A percentile compares a stretch with the other conserved stretches of the same genome.
Evolutionary conservation across 2,113 vertebrate species (phyloP).

Genomic region (Scortum barcoo): DNA sequence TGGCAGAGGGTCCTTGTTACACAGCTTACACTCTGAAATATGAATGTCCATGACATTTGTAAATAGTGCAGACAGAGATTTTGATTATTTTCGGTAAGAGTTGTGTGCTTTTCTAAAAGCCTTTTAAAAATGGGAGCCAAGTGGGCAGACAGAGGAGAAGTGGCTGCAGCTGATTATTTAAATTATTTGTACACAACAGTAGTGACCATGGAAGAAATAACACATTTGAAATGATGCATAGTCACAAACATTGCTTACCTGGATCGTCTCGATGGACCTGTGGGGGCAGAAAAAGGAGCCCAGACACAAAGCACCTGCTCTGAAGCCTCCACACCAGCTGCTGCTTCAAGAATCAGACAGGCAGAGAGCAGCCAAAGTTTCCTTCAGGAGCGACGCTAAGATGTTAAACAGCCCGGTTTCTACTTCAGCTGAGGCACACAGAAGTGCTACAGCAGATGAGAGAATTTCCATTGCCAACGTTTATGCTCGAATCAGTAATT

Average conservation of each 20-base stretch:
- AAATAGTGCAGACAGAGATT: neutral
- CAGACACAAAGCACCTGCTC: neutral
- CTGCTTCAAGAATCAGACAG: constrained; percentile 9
- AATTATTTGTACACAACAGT: constrained; percentile 2
- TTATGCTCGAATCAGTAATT: neutral
- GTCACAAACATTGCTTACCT: neutral
- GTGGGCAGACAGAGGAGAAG: neutral
- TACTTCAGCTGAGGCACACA: neutral
- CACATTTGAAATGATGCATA: neutral
- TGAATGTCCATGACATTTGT: neutral
- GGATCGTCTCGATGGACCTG: neutral
- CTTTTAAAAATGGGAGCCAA: neutral
- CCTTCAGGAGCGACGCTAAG: neutral
- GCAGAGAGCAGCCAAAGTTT: neutral
- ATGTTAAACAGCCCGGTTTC: constrained; percentile 21
- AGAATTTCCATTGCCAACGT: neutral
- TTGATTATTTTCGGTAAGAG: neutral
- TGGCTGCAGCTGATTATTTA: constrained; percentile 11
- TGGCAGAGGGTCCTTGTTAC: neutral
- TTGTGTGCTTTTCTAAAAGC: neutral
- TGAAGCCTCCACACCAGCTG: neutral
- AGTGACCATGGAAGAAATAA: neutral
- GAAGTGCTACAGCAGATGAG: neutral
- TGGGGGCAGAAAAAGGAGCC: neutral
- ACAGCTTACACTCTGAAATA: neutral